Conservation (phyloP, 2,888 invertebrate genomes). For the Drosophila maculinotata region DNA sequence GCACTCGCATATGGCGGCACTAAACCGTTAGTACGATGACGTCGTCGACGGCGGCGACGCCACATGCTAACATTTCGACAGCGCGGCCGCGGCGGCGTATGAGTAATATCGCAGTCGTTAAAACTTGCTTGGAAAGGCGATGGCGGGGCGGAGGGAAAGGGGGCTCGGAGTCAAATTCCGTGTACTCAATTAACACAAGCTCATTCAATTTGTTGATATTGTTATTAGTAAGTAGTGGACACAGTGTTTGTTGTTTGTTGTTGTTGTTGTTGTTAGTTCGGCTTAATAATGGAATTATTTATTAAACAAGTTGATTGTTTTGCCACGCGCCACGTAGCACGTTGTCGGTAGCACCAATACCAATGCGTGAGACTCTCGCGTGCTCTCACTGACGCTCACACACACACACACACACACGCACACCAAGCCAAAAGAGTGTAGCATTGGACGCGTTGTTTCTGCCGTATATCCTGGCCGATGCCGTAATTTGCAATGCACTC, state of each 20-base stretch:
- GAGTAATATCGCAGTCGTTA: conserved; percentile 35
- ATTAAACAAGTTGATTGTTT: conserved; percentile 56
- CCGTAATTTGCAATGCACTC: conserved; percentile 70
- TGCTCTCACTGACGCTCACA: conserved; percentile 61
- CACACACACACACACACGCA: conserved; percentile 32
- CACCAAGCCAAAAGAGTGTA: conserved; percentile 60
- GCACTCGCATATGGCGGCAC: conserved; percentile 47
- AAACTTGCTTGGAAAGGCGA: conserved; percentile 4
- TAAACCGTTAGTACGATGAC: conserved; percentile 49
- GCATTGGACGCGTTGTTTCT: conserved; percentile 66
- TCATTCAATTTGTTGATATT: conserved; percentile 15
- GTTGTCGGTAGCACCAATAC: conserved; percentile 67
- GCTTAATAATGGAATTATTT: conserved; percentile 65
- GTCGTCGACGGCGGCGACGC: conserved; percentile 68
- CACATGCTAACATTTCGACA: conserved; percentile 69
- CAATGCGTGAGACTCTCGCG: conserved; percentile 55
- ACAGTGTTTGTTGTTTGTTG: conserved; percentile 2
- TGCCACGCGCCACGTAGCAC: conserved; percentile 67
- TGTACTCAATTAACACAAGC: conserved; percentile 23
- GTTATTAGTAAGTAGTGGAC: conserved; percentile 8
- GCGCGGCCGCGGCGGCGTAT: conserved; percentile 67
- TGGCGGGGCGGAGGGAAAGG: neutral
- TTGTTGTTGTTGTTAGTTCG: conserved; percentile 43
- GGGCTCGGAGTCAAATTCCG: neutral
- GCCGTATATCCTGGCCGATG: conserved; percentile 71